A percentile compares a stretch with the other conserved stretches of the same genome.
phyloP scores from a whole-genome alignment of 2,113 vertebrate species.

The Excalfactoria chinensis region DNA sequence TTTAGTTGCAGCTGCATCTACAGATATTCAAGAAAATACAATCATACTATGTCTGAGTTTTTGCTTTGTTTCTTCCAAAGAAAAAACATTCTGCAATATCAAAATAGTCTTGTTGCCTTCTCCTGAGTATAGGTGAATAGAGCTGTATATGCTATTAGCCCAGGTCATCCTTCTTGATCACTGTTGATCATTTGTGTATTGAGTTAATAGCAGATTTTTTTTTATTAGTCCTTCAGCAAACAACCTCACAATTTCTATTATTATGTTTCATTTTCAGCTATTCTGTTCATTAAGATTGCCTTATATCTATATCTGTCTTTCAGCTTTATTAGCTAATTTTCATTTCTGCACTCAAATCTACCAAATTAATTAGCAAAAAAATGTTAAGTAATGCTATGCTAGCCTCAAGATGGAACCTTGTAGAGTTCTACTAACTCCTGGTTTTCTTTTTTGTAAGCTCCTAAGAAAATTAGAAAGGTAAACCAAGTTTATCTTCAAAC shows the following conservation, averaged over 20 bases:
- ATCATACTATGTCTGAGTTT: background rate
- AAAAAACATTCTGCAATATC: background rate
- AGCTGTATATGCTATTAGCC: background rate
- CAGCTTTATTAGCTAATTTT: constrained; percentile 17
- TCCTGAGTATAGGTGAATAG: background rate
- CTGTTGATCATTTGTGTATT: background rate
- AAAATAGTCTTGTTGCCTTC: background rate
- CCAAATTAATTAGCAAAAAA: constrained; percentile 20
- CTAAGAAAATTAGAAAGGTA: constrained; percentile 1
- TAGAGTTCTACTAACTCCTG: background rate
- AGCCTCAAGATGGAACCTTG: background rate
- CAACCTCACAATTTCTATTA: background rate
- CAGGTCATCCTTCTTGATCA: background rate
- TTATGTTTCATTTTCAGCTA: background rate
- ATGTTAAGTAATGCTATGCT: background rate
- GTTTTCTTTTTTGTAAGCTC: background rate
- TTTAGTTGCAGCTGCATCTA: background rate
- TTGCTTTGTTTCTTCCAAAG: background rate
- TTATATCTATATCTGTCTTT: background rate
- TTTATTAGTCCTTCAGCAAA: background rate
- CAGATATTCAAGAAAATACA: background rate
- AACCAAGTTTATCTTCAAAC: background rate
- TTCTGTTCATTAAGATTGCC: background rate
- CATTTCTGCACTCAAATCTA: background rate
- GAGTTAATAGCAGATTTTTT: constrained; percentile 22